A percentile compares a stretch with the other conserved stretches of the same genome.
phyloP scores from a whole-genome alignment of 2,113 vertebrate genomes.

The Chlorodrepanis virens region DNA sequence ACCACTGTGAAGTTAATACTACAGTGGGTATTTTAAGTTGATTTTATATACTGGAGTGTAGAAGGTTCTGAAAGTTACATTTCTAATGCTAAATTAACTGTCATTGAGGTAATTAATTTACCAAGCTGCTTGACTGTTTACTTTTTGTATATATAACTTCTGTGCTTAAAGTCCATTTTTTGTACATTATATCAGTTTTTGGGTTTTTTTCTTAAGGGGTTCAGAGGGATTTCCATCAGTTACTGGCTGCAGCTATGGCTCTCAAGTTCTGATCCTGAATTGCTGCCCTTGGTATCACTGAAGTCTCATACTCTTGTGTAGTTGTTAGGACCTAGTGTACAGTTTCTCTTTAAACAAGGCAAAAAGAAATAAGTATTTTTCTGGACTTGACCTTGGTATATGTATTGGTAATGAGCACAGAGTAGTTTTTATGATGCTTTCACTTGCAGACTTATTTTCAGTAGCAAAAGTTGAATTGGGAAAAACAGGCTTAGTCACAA shows the following conservation, averaged over 20 bases:
- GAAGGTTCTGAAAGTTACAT: not conserved
- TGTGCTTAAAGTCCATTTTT: not conserved
- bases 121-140: not conserved
- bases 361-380: not conserved
- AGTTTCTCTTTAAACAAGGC: not conserved
- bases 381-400: not conserved
- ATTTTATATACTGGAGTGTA: not conserved
- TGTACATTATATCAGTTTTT: not conserved
- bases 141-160: not conserved
- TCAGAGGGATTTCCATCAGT: not conserved
- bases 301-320: not conserved
- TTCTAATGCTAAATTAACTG: not conserved
- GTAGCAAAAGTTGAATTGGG: not conserved
- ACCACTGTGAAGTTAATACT: not conserved
- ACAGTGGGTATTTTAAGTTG: not conserved
- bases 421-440: not conserved
- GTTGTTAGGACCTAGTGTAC: not conserved
- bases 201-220: not conserved
- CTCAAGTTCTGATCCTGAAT: not conserved
- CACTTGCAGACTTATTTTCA: not conserved
- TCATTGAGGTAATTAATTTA: not conserved
- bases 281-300: not conserved
- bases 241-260: not conserved
- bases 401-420: not conserved
- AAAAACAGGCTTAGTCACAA: not conserved